Percentiles rank a stretch among this genome's conserved stretches.
Evolutionary conservation across 2,888 invertebrate genomes (phyloP).

Genomic region (Caenorhabditis panamensis): DNA sequence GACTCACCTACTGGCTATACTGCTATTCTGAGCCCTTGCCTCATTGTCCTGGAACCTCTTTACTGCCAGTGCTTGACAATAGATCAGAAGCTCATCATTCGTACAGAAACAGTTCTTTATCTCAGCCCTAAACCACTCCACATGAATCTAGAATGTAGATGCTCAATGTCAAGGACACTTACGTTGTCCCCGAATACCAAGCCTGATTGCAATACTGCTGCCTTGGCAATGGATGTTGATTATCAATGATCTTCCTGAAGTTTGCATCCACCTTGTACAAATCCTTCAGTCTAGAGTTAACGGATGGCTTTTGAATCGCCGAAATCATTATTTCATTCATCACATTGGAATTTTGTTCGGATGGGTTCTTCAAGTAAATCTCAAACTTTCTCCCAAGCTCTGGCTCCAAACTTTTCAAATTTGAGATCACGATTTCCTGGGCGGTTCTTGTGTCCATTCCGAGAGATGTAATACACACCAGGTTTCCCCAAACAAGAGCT

Average conservation of each 20-base stretch:
- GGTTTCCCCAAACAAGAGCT: conserved; percentile 13
- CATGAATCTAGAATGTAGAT: conserved; percentile 20
- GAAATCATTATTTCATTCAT: conserved; percentile 29
- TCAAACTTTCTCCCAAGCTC: conserved; percentile 15
- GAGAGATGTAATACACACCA: conserved; percentile 27
- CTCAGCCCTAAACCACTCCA: background rate
- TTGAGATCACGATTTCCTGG: conserved; percentile 17
- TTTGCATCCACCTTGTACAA: conserved; percentile 26
- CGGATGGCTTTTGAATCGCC: conserved; percentile 14
- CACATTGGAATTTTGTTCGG: background rate
- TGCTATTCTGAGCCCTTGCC: conserved; percentile 6
- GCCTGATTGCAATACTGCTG: conserved; percentile 28
- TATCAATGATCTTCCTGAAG: conserved; percentile 38
- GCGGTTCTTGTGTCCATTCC: conserved; percentile 34
- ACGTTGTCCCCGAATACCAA: background rate
- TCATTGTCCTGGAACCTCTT: conserved; percentile 15
- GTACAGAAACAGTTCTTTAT: conserved; percentile 45
- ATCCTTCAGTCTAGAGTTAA: conserved; percentile 35
- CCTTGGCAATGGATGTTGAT: conserved; percentile 36
- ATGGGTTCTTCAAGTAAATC: conserved; percentile 17
- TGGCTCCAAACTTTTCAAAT: conserved; percentile 20
- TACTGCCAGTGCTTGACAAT: conserved; percentile 51
- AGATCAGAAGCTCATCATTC: conserved; percentile 30
- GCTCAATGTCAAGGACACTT: background rate
- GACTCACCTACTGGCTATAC: no score